Percentiles rank a stretch among this genome's conserved stretches.
Evolutionary conservation across 1,140 invertebrate species (phyloP).

Genomic region (Caerostris extrusa): DNA sequence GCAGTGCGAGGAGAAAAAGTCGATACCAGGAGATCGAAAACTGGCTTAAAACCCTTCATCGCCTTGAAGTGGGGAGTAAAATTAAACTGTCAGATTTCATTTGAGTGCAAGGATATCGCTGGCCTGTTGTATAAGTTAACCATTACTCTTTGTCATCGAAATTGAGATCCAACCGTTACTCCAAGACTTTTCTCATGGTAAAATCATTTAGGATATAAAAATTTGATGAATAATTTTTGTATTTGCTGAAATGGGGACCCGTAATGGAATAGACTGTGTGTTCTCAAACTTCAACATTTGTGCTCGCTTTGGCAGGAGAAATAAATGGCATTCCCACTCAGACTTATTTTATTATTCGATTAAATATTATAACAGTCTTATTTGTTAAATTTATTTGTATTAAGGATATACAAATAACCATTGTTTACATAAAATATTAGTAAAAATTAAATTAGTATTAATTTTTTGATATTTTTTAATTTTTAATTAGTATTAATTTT

Average conservation of each 20-base stretch:
- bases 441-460: too few relatives aligned
- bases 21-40: constrained; percentile 29
- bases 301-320: too few relatives aligned
- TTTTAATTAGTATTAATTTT: too few relatives aligned
- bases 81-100: constrained; percentile 42
- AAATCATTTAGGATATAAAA: neutral
- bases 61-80: neutral
- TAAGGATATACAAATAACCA: too few relatives aligned
- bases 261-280: neutral
- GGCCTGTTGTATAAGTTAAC: constrained; percentile 17
- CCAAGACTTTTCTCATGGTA: neutral
- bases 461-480: too few relatives aligned
- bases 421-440: too few relatives aligned
- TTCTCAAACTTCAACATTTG: too few relatives aligned
- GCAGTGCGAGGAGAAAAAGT: neutral
- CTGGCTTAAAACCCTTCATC: constrained; percentile 21
- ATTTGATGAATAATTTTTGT: neutral
- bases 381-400: too few relatives aligned
- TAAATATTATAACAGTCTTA: too few relatives aligned
- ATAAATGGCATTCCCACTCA: too few relatives aligned
- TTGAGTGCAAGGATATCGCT: neutral
- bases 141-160: constrained; percentile 36
- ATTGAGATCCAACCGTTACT: neutral
- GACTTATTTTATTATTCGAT: too few relatives aligned
- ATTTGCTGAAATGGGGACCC: neutral